A percentile compares a stretch with the other conserved stretches of the same genome.
phyloP scores from a whole-genome alignment of 2,888 invertebrate species.

The Atrina japonica region DNA sequence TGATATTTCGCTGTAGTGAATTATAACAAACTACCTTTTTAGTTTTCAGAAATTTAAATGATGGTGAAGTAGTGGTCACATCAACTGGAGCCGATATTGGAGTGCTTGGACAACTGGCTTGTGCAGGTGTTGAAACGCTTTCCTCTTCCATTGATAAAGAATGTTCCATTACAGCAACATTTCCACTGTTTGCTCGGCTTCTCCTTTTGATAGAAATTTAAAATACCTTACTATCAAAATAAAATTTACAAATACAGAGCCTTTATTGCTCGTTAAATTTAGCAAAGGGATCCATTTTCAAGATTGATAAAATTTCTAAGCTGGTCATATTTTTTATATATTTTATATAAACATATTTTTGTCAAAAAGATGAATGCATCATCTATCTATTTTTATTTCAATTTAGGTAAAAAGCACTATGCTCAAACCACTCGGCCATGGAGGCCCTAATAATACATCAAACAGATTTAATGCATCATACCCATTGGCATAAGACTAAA shows the following conservation, averaged over 20 bases:
- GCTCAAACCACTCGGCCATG: too few species aligned
- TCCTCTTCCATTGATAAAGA: conserved; percentile 84
- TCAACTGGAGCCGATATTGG: conserved; percentile 49
- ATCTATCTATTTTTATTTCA: too few species aligned
- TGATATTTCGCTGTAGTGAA: too few species aligned
- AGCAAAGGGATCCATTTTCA: conserved; percentile 44
- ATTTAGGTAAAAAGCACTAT: too few species aligned
- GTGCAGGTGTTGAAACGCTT: conserved; percentile 75
- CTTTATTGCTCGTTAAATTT: background rate
- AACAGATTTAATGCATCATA: too few species aligned
- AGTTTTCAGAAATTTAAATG: conserved; percentile 95
- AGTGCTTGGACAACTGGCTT: conserved; percentile 52
- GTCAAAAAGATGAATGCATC: too few species aligned
- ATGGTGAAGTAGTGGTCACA: conserved; percentile 43
- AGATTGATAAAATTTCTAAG: too few species aligned
- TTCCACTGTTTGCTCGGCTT: conserved; percentile 40
- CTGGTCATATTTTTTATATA: too few species aligned
- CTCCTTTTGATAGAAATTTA: conserved; percentile 41
- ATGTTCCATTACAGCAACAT: conserved; percentile 27
- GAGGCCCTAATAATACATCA: too few species aligned
- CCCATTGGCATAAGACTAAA: too few species aligned
- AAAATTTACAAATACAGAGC: background rate
- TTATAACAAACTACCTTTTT: conserved; percentile 87
- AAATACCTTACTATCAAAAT: background rate
- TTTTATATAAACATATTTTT: too few species aligned